Percentiles rank a stretch among this genome's conserved stretches.
Evolutionary conservation across 2,113 vertebrate genomes (phyloP).

Genomic region (Festucalex cinctus): DNA sequence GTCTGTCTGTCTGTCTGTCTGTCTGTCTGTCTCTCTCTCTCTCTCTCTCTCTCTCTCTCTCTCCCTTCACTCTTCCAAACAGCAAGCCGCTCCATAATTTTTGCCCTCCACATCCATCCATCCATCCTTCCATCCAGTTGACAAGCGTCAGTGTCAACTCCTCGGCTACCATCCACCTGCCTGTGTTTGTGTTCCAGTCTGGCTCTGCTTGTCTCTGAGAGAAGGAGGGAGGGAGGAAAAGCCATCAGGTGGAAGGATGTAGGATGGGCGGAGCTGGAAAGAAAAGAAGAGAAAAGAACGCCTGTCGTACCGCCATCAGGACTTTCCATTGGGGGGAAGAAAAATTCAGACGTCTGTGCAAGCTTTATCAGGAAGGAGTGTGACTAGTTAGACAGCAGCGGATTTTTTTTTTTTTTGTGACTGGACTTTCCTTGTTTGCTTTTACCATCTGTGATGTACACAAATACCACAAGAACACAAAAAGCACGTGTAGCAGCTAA

Average conservation of each 20-base stretch:
- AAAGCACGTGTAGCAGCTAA: not conserved
- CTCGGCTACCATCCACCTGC: conserved; percentile 54
- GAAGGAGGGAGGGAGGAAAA: conserved; percentile 50
- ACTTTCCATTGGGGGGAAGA: conserved; percentile 53
- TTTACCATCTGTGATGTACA: conserved; percentile 6
- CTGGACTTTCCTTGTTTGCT: conserved; percentile 1
- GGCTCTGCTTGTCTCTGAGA: conserved; percentile 44
- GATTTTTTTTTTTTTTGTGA: conserved; percentile 5
- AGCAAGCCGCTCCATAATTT: conserved; percentile 39
- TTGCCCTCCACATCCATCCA: conserved; percentile 19
- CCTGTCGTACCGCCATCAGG: conserved; percentile 37
- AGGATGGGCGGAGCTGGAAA: conserved; percentile 47
- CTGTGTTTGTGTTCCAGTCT: conserved; percentile 65
- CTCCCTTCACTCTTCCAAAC: conserved; percentile 50
- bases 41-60: too few relatives aligned
- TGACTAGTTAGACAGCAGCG: conserved; percentile 35
- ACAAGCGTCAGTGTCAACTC: not conserved
- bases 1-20: conserved; percentile 34
- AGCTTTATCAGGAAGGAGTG: conserved; percentile 60
- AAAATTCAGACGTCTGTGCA: conserved; percentile 57
- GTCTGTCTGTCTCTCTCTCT: conserved; percentile 6
- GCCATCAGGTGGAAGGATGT: conserved; percentile 55
- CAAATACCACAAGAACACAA: not conserved
- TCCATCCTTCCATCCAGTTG: not conserved
- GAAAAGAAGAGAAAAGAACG: conserved; percentile 52